These are phyloP conservation scores for Omphaloscelis lunosa DNA, from an alignment of 2,888 invertebrate species.

Conservation along the genomic window DNA sequence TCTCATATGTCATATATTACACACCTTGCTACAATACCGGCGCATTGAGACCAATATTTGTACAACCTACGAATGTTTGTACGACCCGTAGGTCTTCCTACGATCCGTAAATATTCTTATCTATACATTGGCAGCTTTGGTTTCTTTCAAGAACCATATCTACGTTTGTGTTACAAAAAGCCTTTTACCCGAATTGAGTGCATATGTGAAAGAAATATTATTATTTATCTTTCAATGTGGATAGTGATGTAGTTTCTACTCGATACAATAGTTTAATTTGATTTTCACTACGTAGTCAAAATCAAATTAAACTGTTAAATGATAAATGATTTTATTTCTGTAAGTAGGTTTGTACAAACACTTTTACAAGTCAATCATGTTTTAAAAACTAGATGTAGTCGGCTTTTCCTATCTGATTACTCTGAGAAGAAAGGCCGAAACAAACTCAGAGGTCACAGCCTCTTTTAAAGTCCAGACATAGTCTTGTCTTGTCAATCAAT, in stretches of 20 bases:
- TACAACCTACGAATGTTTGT: slow-evolving; percentile 30
- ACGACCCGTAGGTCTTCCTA: neutral
- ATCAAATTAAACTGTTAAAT: too few relatives aligned
- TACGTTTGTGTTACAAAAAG: slow-evolving; percentile 8
- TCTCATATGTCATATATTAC: too few relatives aligned
- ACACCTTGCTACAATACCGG: slow-evolving; percentile 25
- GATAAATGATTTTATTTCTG: too few relatives aligned
- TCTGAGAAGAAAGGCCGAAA: too few relatives aligned
- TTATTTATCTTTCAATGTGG: neutral
- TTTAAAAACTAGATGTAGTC: too few relatives aligned
- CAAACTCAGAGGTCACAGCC: too few relatives aligned
- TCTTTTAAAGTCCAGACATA: too few relatives aligned
- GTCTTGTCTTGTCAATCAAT: too few relatives aligned
- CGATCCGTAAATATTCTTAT: neutral
- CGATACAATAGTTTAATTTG: neutral
- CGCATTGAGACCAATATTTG: slow-evolving; percentile 37
- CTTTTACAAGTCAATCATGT: too few relatives aligned
- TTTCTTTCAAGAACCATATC: neutral
- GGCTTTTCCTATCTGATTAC: too few relatives aligned
- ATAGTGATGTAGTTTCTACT: neutral
- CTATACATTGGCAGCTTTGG: neutral
- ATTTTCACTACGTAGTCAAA: too few relatives aligned
- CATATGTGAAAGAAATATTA: neutral
- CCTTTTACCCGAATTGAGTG: slow-evolving; percentile 9
- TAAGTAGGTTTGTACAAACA: too few relatives aligned